Base-by-base conservation (phyloP, 2,797 vertebrate genomes). In the Erpetoichthys calabaricus region DNA sequence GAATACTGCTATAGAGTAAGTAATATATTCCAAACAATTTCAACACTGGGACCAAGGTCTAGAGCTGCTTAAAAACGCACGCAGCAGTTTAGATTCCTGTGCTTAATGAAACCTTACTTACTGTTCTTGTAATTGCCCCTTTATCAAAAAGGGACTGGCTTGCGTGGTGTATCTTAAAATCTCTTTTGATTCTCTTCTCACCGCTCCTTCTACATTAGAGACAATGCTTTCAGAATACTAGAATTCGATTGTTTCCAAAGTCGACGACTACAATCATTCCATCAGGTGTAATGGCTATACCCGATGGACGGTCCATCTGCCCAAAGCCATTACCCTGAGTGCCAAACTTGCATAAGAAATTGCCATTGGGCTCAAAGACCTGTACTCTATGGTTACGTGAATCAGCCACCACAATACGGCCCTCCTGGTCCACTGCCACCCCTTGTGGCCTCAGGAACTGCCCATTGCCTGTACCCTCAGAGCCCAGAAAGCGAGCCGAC, bases 201-300 rank as follows among this genome's bases (percentile, higher is more conserved):
- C 75, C 78, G 75, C 65, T 74, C 65, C 70, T 71, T 70, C 74
- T 57, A 53, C 55, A 57, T 78, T 75, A 77, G 65, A 64, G 68
- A 66, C 59, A 57, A 60, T 58, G 71, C 73, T 72, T 63, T 84
- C 76, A 98, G 81, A 97, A 99, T 78, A 97, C 80, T 68, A 97
- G 90, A 79, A 99, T 94, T 66, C 96, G 92, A 86, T 99, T 98
- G 84, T 99, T 99, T 83, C 96, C 96, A 6, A 99, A 99, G 81
- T 99, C 96, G 58, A 99, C 94, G n/a, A 98, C 89, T 51, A 97
- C 91, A 58, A 99, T 94, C 86, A 97, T 87, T 59, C 96, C 96
- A n/a, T 98, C 95, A 0, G 96, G 94, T 60, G 89, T 94, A 76
- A 99, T 82, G 0, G 94, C 93, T 51, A 99, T 90, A 62, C 96